phyloP scores from a whole-genome alignment of 2,113 vertebrate species.

The Hydrochoerus hydrochaeris region DNA sequence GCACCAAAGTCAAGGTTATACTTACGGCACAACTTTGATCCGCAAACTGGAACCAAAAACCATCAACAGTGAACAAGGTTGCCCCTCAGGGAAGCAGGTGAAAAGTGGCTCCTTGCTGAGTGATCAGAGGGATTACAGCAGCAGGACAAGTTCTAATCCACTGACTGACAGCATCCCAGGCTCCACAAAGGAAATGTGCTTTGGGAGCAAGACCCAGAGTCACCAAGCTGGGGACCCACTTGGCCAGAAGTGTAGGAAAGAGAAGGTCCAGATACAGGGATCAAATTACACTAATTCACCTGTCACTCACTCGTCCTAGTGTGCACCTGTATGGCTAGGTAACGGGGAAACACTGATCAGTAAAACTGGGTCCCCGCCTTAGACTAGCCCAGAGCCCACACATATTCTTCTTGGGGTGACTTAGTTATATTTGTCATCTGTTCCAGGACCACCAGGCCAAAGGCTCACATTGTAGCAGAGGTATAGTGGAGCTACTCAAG shows the following conservation, averaged over 20 bases:
- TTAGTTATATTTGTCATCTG: background rate
- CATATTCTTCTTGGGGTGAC: background rate
- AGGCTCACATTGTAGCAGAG: background rate
- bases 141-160: background rate
- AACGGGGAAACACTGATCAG: background rate
- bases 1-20: background rate
- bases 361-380: background rate
- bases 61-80: background rate
- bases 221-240: background rate
- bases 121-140: background rate
- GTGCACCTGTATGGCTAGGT: background rate
- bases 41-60: background rate
- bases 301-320: fast-evolving
- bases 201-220: background rate
- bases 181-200: background rate
- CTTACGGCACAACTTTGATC: background rate
- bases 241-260: fast-evolving
- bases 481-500: background rate
- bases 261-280: background rate
- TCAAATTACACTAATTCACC: background rate
- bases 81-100: background rate
- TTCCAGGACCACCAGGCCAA: background rate
- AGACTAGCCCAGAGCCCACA: background rate
- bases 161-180: background rate
- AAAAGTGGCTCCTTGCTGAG: background rate